These are phyloP conservation scores for Trichacis sp. DNA, from an alignment of 2,888 invertebrate species.

Conservation along the genomic window DNA sequence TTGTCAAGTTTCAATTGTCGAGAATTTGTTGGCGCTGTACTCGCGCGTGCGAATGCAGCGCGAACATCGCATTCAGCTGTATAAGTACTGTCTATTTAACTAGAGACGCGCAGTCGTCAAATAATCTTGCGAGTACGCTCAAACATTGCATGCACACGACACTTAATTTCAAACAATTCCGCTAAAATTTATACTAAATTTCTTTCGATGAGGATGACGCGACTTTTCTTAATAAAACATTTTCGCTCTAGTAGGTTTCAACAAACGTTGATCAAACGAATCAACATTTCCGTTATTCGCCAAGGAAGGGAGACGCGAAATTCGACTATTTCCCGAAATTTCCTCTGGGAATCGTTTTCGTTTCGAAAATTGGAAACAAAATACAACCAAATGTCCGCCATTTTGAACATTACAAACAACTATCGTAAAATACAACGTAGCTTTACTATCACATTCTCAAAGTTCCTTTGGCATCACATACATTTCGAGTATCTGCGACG, in stretches of 20 bases:
- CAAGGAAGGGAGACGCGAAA: neutral
- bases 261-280: neutral
- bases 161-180: conserved; percentile 47
- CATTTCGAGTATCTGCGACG: too few species aligned
- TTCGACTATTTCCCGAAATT: neutral
- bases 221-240: neutral
- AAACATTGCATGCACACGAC: conserved; percentile 49
- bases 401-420: neutral
- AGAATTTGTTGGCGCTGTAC: neutral
- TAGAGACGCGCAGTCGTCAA: neutral
- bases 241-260: neutral
- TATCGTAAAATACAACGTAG: neutral
- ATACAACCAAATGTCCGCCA: neutral
- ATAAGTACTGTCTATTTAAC: neutral
- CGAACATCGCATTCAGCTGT: neutral
- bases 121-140: neutral
- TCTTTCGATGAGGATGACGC: conserved; percentile 43
- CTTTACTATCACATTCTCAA: conserved; percentile 6
- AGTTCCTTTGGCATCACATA: neutral
- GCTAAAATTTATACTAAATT: conserved; percentile 24
- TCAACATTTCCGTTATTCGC: neutral
- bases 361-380: neutral
- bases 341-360: neutral
- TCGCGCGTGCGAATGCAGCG: neutral
- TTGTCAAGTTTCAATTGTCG: neutral